Base-by-base conservation (phyloP, 2,888 invertebrate genomes). In the Epinotia bilunana region DNA sequence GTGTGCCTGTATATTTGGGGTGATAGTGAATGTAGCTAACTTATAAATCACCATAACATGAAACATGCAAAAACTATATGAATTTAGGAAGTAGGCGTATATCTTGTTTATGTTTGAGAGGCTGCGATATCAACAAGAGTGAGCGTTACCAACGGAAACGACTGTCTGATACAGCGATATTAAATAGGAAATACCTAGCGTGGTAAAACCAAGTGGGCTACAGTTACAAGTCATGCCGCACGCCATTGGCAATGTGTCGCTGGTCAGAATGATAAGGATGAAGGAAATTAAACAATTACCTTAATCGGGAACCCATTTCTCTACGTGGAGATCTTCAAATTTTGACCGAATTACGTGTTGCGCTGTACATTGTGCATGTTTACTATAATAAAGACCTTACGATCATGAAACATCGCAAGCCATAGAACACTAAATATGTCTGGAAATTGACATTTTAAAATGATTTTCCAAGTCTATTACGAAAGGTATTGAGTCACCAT, bases 261-360 rank as follows among this genome's bases (percentile, higher is more conserved):
- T 13, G 3, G 13, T 53, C 57, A 86, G 60, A 73, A 76, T 60
- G 60, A 61, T 65, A 65, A 23, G 33, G 11, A 28, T 43, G 60
- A 74, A 77, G 78, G 78, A 68, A 76, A 73, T 80, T 60, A 75
- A 76, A 69, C 79, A 82, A 79, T 86, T 90, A 92, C 93, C 93
- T 90, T 86, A 93, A 83, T 90, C 93, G 90, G 89, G 93, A 93
- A 91, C 93, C 92, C 93, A 93, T 93, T 86, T 89, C 90, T 91
- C 88, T 86, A 91, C 88, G 90, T 91, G 90, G 88, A 89, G 78
- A 81, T 85, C 81, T 81, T 78, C 77, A 84, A 85, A 84, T 87
- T 88, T 86, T 83, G 84, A 62, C 67, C 62, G 61, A 60, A 84
- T 90, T 88, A 90, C 88, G 89, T 89, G 81, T 90, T 91, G 88